These are phyloP conservation scores for Drosophila nebulosa DNA, from an alignment of 1,140 invertebrate genomes.

Conservation along the genomic window DNA sequence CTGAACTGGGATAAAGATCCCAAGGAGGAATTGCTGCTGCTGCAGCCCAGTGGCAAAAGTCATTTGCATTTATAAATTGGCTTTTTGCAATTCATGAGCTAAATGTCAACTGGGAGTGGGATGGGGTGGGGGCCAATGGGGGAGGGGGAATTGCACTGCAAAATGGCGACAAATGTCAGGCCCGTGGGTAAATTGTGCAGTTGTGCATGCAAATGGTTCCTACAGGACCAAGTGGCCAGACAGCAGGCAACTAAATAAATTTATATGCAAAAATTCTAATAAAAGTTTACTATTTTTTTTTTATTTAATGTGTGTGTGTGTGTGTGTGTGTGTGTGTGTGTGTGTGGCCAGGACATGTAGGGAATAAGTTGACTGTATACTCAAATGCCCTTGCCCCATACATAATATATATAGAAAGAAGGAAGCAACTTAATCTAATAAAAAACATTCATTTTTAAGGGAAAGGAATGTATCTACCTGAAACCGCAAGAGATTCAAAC, in stretches of 20 bases:
- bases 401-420: too few relatives aligned
- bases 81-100: conserved; percentile 78
- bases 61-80: conserved; percentile 80
- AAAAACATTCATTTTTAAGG: too few relatives aligned
- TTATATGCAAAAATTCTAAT: conserved; percentile 54
- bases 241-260: conserved; percentile 43
- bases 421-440: too few relatives aligned
- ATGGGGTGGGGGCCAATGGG: background rate
- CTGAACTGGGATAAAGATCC: conserved; percentile 39
- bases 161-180: conserved; percentile 39
- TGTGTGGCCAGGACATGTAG: too few relatives aligned
- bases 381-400: too few relatives aligned
- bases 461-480: too few relatives aligned
- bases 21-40: background rate
- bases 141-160: background rate
- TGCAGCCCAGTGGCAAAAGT: conserved; percentile 59
- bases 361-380: too few relatives aligned
- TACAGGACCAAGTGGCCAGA: conserved; percentile 34
- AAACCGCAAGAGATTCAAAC: too few relatives aligned
- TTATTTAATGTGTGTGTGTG: conserved; percentile 7
- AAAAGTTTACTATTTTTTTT: conserved; percentile 30
- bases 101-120: conserved; percentile 38
- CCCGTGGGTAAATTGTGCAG: conserved; percentile 56
- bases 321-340: background rate
- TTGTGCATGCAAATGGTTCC: conserved; percentile 72